Base-by-base conservation (phyloP, 2,113 vertebrate species). In the Ellobius talpinus region DNA sequence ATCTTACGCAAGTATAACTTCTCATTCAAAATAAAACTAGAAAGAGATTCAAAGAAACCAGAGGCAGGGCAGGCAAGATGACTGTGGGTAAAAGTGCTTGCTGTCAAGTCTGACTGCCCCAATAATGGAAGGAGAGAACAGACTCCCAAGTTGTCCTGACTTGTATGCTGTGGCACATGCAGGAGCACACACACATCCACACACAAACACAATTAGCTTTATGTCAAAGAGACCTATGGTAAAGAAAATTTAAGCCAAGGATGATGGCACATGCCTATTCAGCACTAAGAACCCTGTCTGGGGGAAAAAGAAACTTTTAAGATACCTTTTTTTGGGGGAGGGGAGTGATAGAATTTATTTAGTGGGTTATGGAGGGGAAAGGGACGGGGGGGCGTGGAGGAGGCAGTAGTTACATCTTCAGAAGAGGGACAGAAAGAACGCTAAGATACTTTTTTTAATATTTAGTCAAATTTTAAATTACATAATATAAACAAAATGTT, bases 1-100 rank as follows among this genome's bases (percentile, higher is more conserved):
- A 93, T 93, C 42, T 70, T 1, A 93, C 24, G 47, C 85, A 96
- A 92, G 95, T 77, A 3, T 12, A 89, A 94, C 39, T 93, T 95
- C 39, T 73, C 61, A 89, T 93, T 96, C 65, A 96, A 96, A 95
- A 93, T 91, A 33, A 89, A 94, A 90, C 5, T 87, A 86, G 61
- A 90, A 1, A 65, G 39, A 79, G 36, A 23, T 70, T 84, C 11
- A 74, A 96, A 88, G 88, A 33, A 92, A 45, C 26, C 47, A 89
- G 77, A 91, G 3, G 16, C 26, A 85, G 26, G 39, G 29, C 39
- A 45, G 29, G n/a, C 58, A 66, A 65, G 39, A 85, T 19, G 26
- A 42, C 58, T 5, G 3, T 85, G 7, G 24, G 21, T 29, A 65
- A 61, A 85, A 39, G 26, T 47, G 12, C 26, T 77, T 47, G 26